Percentiles rank a stretch among this genome's conserved stretches.
Conservation (phyloP, 2,113 vertebrate species). For the Rhegmatorhina hoffmannsi region DNA sequence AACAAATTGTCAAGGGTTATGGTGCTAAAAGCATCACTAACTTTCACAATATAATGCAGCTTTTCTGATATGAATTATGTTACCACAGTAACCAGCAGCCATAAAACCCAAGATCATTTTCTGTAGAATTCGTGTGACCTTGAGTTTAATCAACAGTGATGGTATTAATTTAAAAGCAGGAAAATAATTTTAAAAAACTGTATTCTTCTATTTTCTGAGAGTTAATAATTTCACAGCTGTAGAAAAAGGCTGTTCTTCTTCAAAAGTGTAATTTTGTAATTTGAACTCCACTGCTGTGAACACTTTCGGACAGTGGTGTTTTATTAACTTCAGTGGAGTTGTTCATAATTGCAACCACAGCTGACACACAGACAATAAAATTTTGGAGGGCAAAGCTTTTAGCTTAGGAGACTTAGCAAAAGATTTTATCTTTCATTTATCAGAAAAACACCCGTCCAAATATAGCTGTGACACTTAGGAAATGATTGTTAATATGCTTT, state of each 20-base stretch:
- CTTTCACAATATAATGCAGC: conserved; percentile 6
- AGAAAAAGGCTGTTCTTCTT: background rate
- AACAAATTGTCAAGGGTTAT: background rate
- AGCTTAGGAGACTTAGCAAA: background rate
- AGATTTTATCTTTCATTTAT: background rate
- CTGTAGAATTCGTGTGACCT: background rate
- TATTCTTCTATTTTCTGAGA: background rate
- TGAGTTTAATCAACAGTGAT: conserved; percentile 8
- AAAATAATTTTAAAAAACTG: background rate
- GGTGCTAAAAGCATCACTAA: background rate
- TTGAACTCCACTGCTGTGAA: background rate
- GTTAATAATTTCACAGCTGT: background rate
- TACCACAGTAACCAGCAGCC: conserved; percentile 47
- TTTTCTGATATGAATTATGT: background rate
- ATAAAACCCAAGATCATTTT: background rate
- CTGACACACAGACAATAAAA: background rate
- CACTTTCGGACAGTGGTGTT: background rate
- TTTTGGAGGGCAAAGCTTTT: background rate
- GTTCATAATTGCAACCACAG: background rate
- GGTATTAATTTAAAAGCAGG: background rate
- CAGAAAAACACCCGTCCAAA: background rate
- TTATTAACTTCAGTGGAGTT: background rate
- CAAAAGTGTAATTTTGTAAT: background rate
- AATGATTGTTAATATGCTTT: conserved; percentile 11
- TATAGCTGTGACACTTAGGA: background rate